These are phyloP conservation scores for Diadema setosum DNA, from an alignment of 35 echinoderm and acorn worm genomes.

Conservation along the genomic window DNA sequence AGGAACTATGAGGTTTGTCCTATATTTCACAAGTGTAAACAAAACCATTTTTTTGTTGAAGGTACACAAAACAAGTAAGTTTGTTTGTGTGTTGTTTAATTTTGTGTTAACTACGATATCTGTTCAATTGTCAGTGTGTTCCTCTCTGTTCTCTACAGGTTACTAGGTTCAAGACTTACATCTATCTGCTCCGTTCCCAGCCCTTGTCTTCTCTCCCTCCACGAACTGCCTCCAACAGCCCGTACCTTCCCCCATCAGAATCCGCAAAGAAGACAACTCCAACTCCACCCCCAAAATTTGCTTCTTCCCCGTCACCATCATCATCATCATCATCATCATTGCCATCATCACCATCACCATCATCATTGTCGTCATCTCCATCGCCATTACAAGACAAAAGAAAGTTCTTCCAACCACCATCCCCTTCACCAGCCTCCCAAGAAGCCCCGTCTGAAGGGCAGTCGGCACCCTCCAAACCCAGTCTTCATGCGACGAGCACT, in stretches of 20 bases:
- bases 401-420: no score
- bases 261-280: conserved; percentile 2
- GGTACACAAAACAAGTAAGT: background rate
- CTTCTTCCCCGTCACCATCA: background rate
- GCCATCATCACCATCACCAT: background rate
- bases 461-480: background rate
- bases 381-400: no score
- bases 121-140: background rate
- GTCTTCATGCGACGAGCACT: background rate
- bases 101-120: no score
- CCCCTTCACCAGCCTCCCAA: no score
- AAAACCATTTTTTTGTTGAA: background rate
- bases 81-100: background rate
- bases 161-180: conserved; percentile 80
- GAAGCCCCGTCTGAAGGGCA: background rate
- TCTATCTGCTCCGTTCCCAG: conserved; percentile 69
- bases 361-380: background rate
- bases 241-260: background rate
- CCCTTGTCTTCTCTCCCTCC: background rate
- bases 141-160: conserved; percentile 20
- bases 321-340: background rate
- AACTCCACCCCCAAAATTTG: background rate
- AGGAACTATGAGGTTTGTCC: no score
- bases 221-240: background rate
- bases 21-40: no score